Conservation (phyloP, 2,888 invertebrate species). For the Epinotia brunnichana region DNA sequence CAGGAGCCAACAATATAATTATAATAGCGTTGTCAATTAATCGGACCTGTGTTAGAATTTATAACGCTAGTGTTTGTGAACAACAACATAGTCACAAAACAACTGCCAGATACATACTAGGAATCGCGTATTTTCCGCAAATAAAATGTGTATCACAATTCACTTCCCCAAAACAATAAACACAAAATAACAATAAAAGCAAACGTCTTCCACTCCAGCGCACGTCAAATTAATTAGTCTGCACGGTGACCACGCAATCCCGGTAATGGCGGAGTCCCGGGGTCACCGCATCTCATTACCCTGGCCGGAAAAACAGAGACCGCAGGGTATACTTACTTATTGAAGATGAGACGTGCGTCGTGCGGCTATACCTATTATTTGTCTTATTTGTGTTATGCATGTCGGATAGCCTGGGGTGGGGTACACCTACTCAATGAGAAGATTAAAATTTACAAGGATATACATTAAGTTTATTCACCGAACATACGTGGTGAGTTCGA, state of each 20-base stretch:
- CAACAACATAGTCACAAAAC: too few relatives aligned
- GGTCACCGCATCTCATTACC: conserved; percentile 78
- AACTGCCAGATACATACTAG: not conserved
- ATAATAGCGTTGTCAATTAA: too few relatives aligned
- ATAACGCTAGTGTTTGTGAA: too few relatives aligned
- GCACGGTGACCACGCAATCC: conserved; percentile 60
- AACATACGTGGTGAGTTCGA: too few relatives aligned
- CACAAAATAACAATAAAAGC: conserved; percentile 53
- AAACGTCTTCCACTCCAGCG: conserved; percentile 57
- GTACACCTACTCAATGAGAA: too few relatives aligned
- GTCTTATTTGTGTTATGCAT: too few relatives aligned
- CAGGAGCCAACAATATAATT: too few relatives aligned
- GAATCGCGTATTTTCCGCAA: not conserved
- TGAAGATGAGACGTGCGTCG: not conserved
- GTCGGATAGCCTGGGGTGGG: too few relatives aligned
- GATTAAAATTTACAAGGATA: too few relatives aligned
- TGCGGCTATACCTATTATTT: too few relatives aligned
- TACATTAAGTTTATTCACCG: too few relatives aligned
- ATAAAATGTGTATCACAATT: not conserved
- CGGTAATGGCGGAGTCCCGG: conserved; percentile 68
- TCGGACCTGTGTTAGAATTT: too few relatives aligned
- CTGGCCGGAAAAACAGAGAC: conserved; percentile 18
- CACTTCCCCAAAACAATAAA: conserved; percentile 14
- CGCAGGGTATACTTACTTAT: not conserved
- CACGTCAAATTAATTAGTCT: conserved; percentile 66